Percentiles rank a stretch among this genome's conserved stretches.
These are phyloP conservation scores for Eupristina koningsbergeri DNA, from an alignment of 1,140 invertebrate genomes.

Conservation along the genomic window DNA sequence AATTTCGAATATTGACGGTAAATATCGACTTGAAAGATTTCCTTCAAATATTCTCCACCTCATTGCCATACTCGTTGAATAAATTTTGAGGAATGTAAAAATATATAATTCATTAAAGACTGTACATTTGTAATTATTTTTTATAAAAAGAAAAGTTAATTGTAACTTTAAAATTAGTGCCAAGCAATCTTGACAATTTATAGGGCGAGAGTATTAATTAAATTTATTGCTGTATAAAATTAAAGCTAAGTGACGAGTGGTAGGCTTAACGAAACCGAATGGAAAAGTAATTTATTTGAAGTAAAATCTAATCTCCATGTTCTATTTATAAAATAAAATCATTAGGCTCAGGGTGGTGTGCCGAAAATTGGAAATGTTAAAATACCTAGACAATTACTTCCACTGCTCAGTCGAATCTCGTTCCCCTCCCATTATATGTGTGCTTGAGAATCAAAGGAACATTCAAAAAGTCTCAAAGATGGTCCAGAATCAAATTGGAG, in stretches of 20 bases:
- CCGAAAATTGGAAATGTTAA: too few species aligned
- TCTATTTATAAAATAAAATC: too few species aligned
- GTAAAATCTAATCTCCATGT: background rate
- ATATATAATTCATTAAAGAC: too few species aligned
- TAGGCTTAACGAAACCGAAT: background rate
- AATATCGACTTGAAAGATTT: background rate
- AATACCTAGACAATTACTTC: too few species aligned
- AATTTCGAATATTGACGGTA: background rate
- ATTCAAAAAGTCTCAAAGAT: too few species aligned
- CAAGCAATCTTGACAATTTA: background rate
- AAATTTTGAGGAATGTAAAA: background rate
- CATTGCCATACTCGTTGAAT: background rate
- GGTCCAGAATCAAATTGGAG: too few species aligned
- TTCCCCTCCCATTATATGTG: too few species aligned
- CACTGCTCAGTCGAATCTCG: too few species aligned
- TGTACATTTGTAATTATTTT: too few species aligned
- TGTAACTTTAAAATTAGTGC: background rate
- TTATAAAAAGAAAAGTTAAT: background rate
- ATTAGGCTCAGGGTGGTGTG: too few species aligned
- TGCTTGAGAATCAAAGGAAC: too few species aligned
- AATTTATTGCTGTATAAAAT: background rate
- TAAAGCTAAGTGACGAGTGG: background rate
- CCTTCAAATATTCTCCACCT: background rate
- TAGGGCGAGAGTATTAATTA: background rate
- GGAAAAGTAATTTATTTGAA: background rate